These are phyloP conservation scores for Hiodon alosoides DNA, from an alignment of 2,113 vertebrate genomes.

Conservation along the genomic window DNA sequence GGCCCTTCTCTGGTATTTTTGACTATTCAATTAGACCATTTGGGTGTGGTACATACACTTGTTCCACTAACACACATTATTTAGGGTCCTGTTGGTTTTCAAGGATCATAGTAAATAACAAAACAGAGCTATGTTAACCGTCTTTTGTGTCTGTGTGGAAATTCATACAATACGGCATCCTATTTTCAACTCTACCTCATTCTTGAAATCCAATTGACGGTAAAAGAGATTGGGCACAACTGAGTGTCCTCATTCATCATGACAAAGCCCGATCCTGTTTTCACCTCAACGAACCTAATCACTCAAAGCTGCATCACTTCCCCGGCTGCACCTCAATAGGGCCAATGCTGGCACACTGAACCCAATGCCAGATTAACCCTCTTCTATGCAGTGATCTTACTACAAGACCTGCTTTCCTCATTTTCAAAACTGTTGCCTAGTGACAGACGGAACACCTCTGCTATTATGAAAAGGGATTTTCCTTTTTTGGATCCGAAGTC, in stretches of 20 bases:
- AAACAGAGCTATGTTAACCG: neutral
- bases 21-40: neutral
- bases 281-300: neutral
- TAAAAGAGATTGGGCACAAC: slow-evolving; percentile 3
- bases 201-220: slow-evolving; percentile 1
- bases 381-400: neutral
- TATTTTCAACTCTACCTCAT: neutral
- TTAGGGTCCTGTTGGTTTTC: neutral
- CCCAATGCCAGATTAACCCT: neutral
- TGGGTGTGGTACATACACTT: no score
- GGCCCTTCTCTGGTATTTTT: neutral
- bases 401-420: neutral
- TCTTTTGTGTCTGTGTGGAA: neutral
- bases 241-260: neutral
- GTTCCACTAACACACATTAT: no score
- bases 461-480: no score
- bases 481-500: neutral
- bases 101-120: neutral
- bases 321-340: neutral
- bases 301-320: neutral
- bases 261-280: neutral
- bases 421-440: neutral
- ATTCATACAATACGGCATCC: neutral
- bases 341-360: neutral
- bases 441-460: no score